Percentiles rank a stretch among this genome's conserved stretches.
phyloP scores from a whole-genome alignment of 2,888 invertebrate genomes.

The Tyria jacobaeae region DNA sequence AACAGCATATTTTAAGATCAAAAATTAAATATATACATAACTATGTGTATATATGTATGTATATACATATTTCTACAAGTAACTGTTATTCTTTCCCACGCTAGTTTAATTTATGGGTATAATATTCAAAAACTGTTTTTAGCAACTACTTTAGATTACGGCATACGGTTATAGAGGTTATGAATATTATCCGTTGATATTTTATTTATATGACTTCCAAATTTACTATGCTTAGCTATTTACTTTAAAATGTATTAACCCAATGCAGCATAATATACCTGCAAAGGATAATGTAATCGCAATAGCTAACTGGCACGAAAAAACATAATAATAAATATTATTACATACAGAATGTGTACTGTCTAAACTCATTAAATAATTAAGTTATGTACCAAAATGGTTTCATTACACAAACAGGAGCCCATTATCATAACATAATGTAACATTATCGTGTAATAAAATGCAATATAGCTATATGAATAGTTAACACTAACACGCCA shows the following conservation, averaged over 20 bases:
- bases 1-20: neutral
- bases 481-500: too few relatives aligned
- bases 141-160: slow-evolving; percentile 17
- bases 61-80: slow-evolving; percentile 8
- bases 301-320: neutral
- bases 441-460: too few relatives aligned
- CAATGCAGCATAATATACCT: neutral
- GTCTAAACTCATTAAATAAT: too few relatives aligned
- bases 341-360: too few relatives aligned
- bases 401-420: too few relatives aligned
- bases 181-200: slow-evolving; percentile 12
- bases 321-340: neutral
- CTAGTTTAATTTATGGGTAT: slow-evolving; percentile 18
- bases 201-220: slow-evolving; percentile 25
- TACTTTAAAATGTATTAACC: neutral
- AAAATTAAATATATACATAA: neutral
- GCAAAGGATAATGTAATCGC: too few relatives aligned
- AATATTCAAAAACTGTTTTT: slow-evolving; percentile 31
- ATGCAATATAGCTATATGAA: too few relatives aligned
- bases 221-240: slow-evolving; percentile 21
- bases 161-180: slow-evolving; percentile 2
- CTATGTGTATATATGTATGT: neutral
- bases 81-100: slow-evolving; percentile 32
- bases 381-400: too few relatives aligned
- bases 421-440: too few relatives aligned